Base-by-base conservation (phyloP, 2,888 invertebrate species). In the Agriopis marginaria region DNA sequence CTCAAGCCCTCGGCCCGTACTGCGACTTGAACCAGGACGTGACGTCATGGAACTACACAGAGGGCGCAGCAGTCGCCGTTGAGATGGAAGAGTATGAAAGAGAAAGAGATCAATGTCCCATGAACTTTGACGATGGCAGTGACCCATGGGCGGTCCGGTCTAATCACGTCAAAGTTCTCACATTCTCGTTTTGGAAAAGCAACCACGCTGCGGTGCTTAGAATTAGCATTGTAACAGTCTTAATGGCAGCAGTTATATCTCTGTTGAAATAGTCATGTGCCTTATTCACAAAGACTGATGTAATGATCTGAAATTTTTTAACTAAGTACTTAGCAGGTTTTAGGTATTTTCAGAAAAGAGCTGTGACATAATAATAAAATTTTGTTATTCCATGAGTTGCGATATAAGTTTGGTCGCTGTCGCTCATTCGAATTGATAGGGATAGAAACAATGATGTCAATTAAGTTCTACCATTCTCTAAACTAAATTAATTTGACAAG, bases 51-150 rank as follows among this genome's bases (percentile, higher is more conserved):
- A 97, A 97, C 87, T 97, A 97, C 81, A 97, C 97, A 0, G 97
- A 99, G 86, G 99, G 99, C 63, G 99, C 99, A 17, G 97, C 98
- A 58, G 99, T 99, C 73, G 96, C 98, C 53, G 91, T 99, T 17
- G 97, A 97, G 82, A 97, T 99, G 96, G 96, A 97, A 76, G 99
- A 98, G 90, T 98, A 97, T 82, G 98, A 99, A 90, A 95, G 98
- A 92, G 97, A 98, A 91, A 96, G 98, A 79, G 99, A 99, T 93
- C 98, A 98, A 83, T 99, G 99, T 87, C 99, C 99, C 0, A 99
- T 99, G 98, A 96, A 97, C 86, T 99, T 99, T 85, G 99, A 99
- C 83, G 99, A 99, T 85, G 99, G 99, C 9, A 94, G 95, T 54
- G 96, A 99, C 90, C 98, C 99, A 0, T 99, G 97, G 97, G 81